These are phyloP conservation scores for Plutella xylostella DNA, from an alignment of 2,888 invertebrate species.

Conservation along the genomic window DNA sequence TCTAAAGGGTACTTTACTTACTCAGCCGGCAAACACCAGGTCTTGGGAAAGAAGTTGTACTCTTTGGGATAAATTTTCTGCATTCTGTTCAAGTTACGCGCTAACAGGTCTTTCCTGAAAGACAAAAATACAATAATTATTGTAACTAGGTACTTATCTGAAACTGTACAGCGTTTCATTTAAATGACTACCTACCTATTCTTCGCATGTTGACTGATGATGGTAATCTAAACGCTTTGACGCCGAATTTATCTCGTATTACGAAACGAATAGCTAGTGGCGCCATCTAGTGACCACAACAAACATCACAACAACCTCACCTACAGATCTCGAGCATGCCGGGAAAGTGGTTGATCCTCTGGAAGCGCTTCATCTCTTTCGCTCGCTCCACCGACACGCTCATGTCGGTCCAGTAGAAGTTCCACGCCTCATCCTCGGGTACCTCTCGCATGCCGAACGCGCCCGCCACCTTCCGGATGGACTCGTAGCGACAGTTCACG, in stretches of 20 bases:
- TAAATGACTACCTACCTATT: too few species aligned
- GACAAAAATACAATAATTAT: not conserved
- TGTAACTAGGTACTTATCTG: too few species aligned
- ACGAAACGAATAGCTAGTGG: too few species aligned
- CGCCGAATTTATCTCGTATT: too few species aligned
- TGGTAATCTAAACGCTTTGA: too few species aligned
- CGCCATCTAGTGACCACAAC: too few species aligned
- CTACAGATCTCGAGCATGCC: constrained; percentile 89
- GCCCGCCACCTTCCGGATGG: constrained; percentile 76
- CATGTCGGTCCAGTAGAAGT: constrained; percentile 91
- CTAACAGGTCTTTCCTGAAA: constrained; percentile 85
- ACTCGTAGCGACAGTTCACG: constrained; percentile 79
- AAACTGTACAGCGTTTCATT: too few species aligned
- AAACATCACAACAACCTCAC: constrained; percentile 23
- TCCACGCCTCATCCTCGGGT: constrained; percentile 86
- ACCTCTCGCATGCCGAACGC: constrained; percentile 83
- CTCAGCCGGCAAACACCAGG: constrained; percentile 95
- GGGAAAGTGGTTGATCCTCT: constrained; percentile 94
- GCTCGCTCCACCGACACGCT: constrained; percentile 87
- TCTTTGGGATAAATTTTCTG: constrained; percentile 88
- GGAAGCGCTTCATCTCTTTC: constrained; percentile 92
- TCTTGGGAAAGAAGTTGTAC: constrained; percentile 92
- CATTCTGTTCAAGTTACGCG: constrained; percentile 92
- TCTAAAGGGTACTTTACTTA: constrained; percentile 67
- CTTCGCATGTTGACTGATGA: too few species aligned